Base-by-base conservation (phyloP, 2,888 invertebrate genomes). In the Epirrhoe tristata region DNA sequence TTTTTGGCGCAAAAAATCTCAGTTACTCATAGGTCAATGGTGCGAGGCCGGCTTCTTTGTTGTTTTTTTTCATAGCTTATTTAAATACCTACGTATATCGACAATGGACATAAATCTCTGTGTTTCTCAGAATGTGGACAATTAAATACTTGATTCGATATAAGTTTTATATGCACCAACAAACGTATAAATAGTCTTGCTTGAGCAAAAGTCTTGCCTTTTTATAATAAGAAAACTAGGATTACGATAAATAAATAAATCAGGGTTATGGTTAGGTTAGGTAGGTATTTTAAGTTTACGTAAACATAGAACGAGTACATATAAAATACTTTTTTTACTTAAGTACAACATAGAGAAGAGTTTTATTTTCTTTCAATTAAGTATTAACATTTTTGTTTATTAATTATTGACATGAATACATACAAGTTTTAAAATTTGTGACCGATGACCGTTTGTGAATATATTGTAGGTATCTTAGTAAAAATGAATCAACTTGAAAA, bases 21-120 rank as follows among this genome's bases (percentile, higher is more conserved):
- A 66, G 74, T 74, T 90, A 90, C 86, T 90, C 90, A 90, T 90
- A 90, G 90, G 90, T 90, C 89, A 87, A 82, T 86, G 86, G 81
- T 85, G 87, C 85, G 85, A 85, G 81, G 84, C 80, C 82, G 79
- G 79, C 77, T 77, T 78, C 73, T 77, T 80, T 77, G 73, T 82
- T 74, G 72, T 71, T 77, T 63, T 77, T 81, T 77, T 78, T 72
- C 73, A 74, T 74, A 77, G 68, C 66, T 77, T 76, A 77, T 80
- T 76, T 77, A 76, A 75, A 79, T 74, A 61, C 58, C 43, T 58
- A 58, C 51, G 52, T 60, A 65, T 76, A 77, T 78, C 77, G 73
- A 71, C 74, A 75, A 70, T 70, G 74, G 63, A 71, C 72, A 75
- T 80, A 78, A 77, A 81, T 77, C 76, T 75, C 77, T 72, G 32